These are phyloP conservation scores for Seira musarum DNA, from an alignment of 2,888 invertebrate species.

Conservation along the genomic window DNA sequence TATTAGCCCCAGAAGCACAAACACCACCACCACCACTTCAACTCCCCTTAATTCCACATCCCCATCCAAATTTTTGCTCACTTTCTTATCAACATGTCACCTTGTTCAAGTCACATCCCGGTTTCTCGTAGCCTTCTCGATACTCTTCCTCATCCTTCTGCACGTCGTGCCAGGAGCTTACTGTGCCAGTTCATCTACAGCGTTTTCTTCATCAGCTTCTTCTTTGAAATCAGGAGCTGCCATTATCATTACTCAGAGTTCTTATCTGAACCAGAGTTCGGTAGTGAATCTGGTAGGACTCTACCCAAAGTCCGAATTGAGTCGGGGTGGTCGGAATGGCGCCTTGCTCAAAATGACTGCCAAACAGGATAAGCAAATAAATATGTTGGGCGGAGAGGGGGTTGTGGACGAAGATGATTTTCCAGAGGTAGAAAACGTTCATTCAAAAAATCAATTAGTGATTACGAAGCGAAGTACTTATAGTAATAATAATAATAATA, in stretches of 20 bases:
- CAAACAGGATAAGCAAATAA: too few species aligned
- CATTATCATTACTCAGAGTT: slow-evolving; percentile 47
- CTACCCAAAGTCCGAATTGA: slow-evolving; percentile 34
- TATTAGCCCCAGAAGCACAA: slow-evolving; percentile 18
- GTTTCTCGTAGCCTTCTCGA: slow-evolving; percentile 62
- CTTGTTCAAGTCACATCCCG: slow-evolving; percentile 57
- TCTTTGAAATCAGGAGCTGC: slow-evolving; percentile 34
- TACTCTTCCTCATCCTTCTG: slow-evolving; percentile 54
- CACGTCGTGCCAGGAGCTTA: slow-evolving; percentile 60
- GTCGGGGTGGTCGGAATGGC: slow-evolving; percentile 1
- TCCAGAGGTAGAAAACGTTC: slow-evolving; percentile 36
- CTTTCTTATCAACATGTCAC: slow-evolving; percentile 54
- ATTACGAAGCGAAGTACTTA: slow-evolving; percentile 10
- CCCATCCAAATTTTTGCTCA: slow-evolving; percentile 55
- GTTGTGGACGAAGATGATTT: slow-evolving; percentile 23
- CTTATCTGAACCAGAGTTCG: slow-evolving; percentile 51
- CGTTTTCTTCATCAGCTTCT: slow-evolving; percentile 36
- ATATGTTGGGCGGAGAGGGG: background rate
- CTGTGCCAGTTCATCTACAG: slow-evolving; percentile 49
- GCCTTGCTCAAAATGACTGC: too few species aligned
- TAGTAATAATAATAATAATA: slow-evolving; percentile 27
- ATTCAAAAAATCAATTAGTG: slow-evolving; percentile 51
- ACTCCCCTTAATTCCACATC: slow-evolving; percentile 25
- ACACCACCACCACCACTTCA: slow-evolving; percentile 32
- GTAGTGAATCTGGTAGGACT: too few species aligned